These are phyloP conservation scores for Macrosoma leucophasiata DNA, from an alignment of 2,888 invertebrate species.

Conservation along the genomic window DNA sequence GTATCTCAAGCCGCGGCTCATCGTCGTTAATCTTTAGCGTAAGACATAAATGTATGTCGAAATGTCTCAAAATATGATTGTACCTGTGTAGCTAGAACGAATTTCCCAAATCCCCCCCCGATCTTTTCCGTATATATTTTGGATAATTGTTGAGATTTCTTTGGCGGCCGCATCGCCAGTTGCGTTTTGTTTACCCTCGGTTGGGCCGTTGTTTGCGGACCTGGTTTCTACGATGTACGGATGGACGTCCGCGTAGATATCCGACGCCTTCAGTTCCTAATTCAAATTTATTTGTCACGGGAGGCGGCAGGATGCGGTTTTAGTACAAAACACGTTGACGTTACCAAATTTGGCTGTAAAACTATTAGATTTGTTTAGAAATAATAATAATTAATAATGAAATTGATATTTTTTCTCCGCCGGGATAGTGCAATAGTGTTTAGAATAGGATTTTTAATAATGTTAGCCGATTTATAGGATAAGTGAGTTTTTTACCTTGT, in stretches of 20 bases:
- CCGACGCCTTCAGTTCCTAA: too few species aligned
- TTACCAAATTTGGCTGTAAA: constrained; percentile 61
- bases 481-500: too few species aligned
- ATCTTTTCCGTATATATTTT: constrained; percentile 35
- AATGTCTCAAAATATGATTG: constrained; percentile 50
- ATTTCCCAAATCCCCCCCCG: constrained; percentile 48
- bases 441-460: constrained; percentile 51
- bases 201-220: too few species aligned
- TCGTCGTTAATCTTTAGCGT: constrained; percentile 29
- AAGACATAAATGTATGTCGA: constrained; percentile 66
- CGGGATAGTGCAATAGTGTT: constrained; percentile 72
- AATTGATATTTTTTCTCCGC: constrained; percentile 62
- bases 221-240: too few species aligned
- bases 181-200: constrained; percentile 2
- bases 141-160: constrained; percentile 55
- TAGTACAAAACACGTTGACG: constrained; percentile 38
- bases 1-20: background rate
- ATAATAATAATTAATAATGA: too few species aligned
- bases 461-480: too few species aligned
- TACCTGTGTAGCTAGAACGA: constrained; percentile 74
- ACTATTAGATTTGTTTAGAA: too few species aligned
- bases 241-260: too few species aligned
- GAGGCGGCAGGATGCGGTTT: constrained; percentile 48
- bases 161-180: too few species aligned
- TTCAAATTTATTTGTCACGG: too few species aligned